Percentiles rank a stretch among this genome's conserved stretches.
Evolutionary conservation across 2,113 vertebrate genomes (phyloP).

Genomic region (Prionailurus bengalensis): DNA sequence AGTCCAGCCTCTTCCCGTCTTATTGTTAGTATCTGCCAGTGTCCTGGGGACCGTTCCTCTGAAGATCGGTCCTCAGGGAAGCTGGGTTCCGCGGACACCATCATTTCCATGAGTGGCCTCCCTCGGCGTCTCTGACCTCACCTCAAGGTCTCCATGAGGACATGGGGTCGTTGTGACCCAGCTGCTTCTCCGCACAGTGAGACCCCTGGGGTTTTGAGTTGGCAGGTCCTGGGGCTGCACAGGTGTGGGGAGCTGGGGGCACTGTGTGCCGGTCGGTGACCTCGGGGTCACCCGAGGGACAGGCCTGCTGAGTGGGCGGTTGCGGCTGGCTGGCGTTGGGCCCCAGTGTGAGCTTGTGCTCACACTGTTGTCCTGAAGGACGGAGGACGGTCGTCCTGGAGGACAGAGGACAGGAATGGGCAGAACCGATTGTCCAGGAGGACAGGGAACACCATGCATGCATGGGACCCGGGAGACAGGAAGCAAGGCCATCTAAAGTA

Average conservation of each 20-base stretch:
- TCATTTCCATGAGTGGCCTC: accelerated
- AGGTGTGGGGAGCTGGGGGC: background rate
- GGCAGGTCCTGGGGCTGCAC: background rate
- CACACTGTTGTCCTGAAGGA: too few relatives aligned
- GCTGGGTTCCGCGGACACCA: background rate
- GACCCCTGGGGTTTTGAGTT: background rate
- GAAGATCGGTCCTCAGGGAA: background rate
- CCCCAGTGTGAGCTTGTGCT: background rate
- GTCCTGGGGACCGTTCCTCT: background rate
- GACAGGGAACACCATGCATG: background rate
- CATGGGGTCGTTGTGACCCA: accelerated
- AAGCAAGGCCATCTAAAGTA: background rate
- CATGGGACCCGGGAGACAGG: background rate
- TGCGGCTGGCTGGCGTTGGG: background rate
- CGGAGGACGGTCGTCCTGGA: background rate
- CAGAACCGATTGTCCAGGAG: background rate
- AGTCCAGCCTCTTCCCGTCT: background rate
- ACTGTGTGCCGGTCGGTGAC: accelerated
- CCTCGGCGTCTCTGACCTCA: background rate
- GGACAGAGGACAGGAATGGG: background rate
- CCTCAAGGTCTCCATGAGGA: accelerated
- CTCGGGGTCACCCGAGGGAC: background rate
- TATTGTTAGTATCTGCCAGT: background rate
- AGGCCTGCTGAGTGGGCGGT: background rate
- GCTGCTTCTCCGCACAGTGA: background rate